Conservation (phyloP, 2,888 invertebrate genomes). For the Calliopum simillimum region DNA sequence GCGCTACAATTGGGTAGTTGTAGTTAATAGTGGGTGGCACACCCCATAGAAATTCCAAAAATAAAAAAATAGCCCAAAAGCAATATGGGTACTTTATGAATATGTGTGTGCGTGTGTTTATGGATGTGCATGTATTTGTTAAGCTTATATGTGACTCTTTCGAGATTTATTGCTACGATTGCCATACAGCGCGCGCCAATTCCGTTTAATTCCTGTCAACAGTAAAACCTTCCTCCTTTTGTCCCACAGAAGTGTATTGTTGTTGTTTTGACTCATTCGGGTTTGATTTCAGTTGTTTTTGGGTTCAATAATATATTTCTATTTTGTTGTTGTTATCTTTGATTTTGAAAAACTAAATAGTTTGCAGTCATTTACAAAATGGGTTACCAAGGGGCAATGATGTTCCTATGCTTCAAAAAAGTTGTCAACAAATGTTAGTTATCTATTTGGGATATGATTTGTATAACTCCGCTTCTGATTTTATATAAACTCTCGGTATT, state of each 20-base stretch:
- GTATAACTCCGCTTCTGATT: too few relatives aligned
- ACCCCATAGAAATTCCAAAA: too few relatives aligned
- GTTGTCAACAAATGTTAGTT: too few relatives aligned
- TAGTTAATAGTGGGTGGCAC: neutral
- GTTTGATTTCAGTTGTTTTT: neutral
- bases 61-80: too few relatives aligned
- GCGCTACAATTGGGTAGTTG: conserved; percentile 31
- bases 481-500: too few relatives aligned
- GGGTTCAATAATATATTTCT: conserved; percentile 6
- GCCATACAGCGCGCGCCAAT: conserved; percentile 45
- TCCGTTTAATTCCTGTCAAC: conserved; percentile 43
- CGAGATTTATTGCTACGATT: conserved; percentile 58
- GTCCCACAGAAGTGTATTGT: neutral
- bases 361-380: too few relatives aligned
- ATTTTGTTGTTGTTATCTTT: neutral
- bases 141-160: conserved; percentile 55
- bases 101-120: neutral
- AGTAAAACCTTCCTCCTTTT: conserved; percentile 31
- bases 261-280: too few relatives aligned
- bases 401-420: too few relatives aligned
- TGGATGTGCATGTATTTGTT: neutral
- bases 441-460: too few relatives aligned
- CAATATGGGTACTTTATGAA: neutral
- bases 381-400: too few relatives aligned
- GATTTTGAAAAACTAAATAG: neutral